These are phyloP conservation scores for Ovis aries DNA, from an alignment of 2,113 vertebrate species.

Conservation along the genomic window ARS-UI_Ramb_v3.0 NC_056055.1:122332501-122333000, in stretches of 20 bases:
- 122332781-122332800: background rate
- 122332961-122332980: no score
- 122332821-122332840: background rate
- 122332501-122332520: constrained; percentile 74
- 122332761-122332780: background rate
- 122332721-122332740: background rate
- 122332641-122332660: background rate
- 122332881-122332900: fast-evolving
- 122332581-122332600: background rate
- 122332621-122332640: background rate
- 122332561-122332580: constrained; percentile 10
- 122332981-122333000: no score
- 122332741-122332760: background rate
- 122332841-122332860: background rate
- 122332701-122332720: background rate
- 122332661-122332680: background rate
- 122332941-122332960: no score
- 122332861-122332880: background rate
- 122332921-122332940: fast-evolving
- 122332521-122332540: constrained; percentile 57
- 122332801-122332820: background rate
- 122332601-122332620: constrained; percentile 10
- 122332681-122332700: background rate
- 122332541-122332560: constrained; percentile 47
- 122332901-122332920: no score